These are phyloP conservation scores for Panthera uncia DNA, from an alignment of 2,113 vertebrate genomes.

Conservation along the genomic window DNA sequence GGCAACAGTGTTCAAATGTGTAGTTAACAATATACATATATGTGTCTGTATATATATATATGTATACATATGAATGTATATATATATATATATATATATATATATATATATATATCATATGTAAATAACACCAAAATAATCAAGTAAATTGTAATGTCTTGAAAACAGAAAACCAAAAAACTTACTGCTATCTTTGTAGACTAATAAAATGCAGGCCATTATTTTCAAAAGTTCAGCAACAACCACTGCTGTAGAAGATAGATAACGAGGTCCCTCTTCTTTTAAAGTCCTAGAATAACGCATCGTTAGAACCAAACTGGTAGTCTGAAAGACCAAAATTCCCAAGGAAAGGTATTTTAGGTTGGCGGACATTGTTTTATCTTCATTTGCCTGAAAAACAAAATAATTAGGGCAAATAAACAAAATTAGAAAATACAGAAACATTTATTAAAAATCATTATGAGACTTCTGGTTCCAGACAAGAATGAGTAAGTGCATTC, in stretches of 20 bases:
- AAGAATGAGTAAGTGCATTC: neutral
- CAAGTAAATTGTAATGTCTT: neutral
- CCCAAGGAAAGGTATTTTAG: slow-evolving; percentile 97
- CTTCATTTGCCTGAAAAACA: slow-evolving; percentile 83
- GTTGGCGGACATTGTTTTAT: slow-evolving; percentile 87
- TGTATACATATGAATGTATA: no score
- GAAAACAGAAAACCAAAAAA: slow-evolving; percentile 64
- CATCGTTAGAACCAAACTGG: slow-evolving; percentile 97
- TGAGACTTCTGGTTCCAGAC: neutral
- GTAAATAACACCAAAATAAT: neutral
- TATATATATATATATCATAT: neutral
- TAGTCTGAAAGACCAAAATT: slow-evolving; percentile 98
- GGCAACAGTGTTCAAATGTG: neutral
- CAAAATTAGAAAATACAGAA: slow-evolving; percentile 49
- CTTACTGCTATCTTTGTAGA: slow-evolving; percentile 98
- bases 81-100: neutral
- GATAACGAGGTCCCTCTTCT: slow-evolving; percentile 96
- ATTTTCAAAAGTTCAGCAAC: slow-evolving; percentile 97
- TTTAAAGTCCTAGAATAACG: slow-evolving; percentile 97
- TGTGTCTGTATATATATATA: neutral
- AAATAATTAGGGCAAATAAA: slow-evolving; percentile 46
- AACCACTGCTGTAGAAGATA: slow-evolving; percentile 98
- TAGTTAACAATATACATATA: neutral
- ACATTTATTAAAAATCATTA: neutral
- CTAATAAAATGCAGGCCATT: slow-evolving; percentile 92